These are phyloP conservation scores for Macroglossus sobrinus DNA, from an alignment of 2,113 vertebrate genomes.

Conservation along the genomic window DNA sequence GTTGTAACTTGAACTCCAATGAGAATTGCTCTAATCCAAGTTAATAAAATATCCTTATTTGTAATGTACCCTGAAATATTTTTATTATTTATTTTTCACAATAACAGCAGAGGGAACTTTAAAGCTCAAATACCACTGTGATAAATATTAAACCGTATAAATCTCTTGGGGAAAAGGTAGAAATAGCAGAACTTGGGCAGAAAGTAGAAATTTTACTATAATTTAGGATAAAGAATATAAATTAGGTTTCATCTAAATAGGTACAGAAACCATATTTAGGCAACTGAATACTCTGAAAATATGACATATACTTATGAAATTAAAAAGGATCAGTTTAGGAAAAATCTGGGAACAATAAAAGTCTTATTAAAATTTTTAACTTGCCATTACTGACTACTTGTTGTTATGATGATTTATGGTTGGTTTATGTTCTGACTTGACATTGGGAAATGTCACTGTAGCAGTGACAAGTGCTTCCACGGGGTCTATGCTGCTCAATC, in stretches of 20 bases:
- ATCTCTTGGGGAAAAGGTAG: not conserved
- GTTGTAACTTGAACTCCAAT: not conserved
- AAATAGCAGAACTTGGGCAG: not conserved
- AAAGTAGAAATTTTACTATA: not conserved
- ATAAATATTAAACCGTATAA: not conserved
- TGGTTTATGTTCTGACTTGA: slow-evolving; percentile 1
- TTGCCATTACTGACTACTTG: not conserved
- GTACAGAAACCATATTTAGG: not conserved
- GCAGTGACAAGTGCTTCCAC: slow-evolving; percentile 28
- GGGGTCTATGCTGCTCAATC: not conserved
- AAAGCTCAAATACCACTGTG: not conserved
- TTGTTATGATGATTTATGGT: not conserved
- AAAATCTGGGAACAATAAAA: fast-evolving
- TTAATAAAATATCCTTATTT: slow-evolving; percentile 15
- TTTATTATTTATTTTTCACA: not conserved
- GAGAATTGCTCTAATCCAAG: not conserved
- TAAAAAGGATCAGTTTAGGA: not conserved
- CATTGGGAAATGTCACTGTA: slow-evolving; percentile 5
- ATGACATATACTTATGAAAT: not conserved
- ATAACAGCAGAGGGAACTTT: not conserved
- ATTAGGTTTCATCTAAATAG: not conserved
- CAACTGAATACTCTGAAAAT: not conserved
- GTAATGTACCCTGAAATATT: not conserved
- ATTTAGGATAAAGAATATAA: not conserved
- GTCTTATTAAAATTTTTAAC: not conserved